Conservation (phyloP, 1,140 invertebrate genomes). For the Drosophila sproati region DNA sequence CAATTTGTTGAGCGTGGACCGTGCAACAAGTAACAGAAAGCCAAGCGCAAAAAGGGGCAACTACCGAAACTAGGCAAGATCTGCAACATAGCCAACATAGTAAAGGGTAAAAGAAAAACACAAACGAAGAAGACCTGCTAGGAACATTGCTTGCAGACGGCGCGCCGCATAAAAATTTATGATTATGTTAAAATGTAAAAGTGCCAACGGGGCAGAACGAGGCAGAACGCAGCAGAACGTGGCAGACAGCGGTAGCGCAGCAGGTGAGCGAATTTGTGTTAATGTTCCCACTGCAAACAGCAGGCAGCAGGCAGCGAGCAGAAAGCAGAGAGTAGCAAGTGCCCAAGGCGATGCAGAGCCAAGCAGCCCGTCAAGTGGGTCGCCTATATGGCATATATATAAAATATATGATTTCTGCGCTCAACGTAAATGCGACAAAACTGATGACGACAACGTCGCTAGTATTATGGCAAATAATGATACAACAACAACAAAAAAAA, state of each 20-base stretch:
- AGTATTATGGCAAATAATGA: conserved; percentile 74
- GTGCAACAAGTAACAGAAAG: conserved; percentile 68
- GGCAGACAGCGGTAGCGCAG: conserved; percentile 39
- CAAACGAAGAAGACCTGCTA: conserved; percentile 5
- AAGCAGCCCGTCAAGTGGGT: conserved; percentile 28
- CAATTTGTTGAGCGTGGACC: conserved; percentile 70
- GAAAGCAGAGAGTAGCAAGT: no score
- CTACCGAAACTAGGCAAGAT: conserved; percentile 72
- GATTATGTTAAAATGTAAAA: conserved; percentile 83
- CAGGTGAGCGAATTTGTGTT: conserved; percentile 79
- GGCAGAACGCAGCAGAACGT: conserved; percentile 5
- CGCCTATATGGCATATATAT: conserved; percentile 41
- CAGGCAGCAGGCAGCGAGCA: conserved; percentile 5
- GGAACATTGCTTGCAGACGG: conserved; percentile 66
- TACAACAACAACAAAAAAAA: conserved; percentile 53
- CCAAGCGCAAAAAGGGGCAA: conserved; percentile 44
- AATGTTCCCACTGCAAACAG: conserved; percentile 55
- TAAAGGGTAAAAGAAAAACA: not conserved
- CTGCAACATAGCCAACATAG: conserved; percentile 13
- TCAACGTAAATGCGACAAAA: conserved; percentile 76
- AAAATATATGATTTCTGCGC: conserved; percentile 70
- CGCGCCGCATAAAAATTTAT: conserved; percentile 82
- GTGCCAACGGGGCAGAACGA: conserved; percentile 46
- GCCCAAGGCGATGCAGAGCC: conserved; percentile 22
- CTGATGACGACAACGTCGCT: conserved; percentile 69